Evolutionary conservation across 2,888 invertebrate genomes (phyloP).

Genomic region (Cerceris rybyensis): DNA sequence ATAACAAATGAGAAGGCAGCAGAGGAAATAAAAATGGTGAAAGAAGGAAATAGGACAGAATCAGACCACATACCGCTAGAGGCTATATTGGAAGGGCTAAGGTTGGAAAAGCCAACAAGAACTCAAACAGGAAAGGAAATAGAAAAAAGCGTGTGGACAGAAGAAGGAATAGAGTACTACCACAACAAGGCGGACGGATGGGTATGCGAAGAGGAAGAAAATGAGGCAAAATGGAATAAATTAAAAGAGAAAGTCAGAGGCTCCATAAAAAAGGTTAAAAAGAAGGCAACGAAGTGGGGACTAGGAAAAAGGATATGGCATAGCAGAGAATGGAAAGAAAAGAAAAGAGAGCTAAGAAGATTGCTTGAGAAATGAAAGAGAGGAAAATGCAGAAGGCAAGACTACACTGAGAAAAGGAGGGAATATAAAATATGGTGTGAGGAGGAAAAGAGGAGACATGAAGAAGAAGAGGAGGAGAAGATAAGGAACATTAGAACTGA

Average conservation of each 20-base stretch:
- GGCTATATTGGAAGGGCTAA: background rate
- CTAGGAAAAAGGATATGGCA: background rate
- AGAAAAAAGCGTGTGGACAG: background rate
- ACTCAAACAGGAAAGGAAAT: background rate
- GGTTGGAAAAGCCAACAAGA: background rate
- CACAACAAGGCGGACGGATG: too few species aligned
- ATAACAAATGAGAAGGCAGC: too few species aligned
- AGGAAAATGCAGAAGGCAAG: background rate
- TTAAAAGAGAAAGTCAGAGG: too few species aligned
- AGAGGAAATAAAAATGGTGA: too few species aligned
- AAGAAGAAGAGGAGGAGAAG: background rate
- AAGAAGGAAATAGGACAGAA: too few species aligned
- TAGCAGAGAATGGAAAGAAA: background rate
- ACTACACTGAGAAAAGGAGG: background rate
- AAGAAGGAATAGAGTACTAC: too few species aligned
- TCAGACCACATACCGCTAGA: constrained; percentile 10
- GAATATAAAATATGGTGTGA: background rate
- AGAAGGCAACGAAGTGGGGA: background rate
- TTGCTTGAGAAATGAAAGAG: background rate
- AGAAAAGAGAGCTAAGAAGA: background rate
- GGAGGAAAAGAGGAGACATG: background rate
- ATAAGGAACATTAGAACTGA: constrained; percentile 7
- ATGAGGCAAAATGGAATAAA: too few species aligned
- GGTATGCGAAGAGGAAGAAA: too few species aligned
- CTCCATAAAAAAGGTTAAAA: constrained; percentile 2